Percentiles rank a stretch among this genome's conserved stretches.
These are phyloP conservation scores for Neotragus pygmaeus DNA, from an alignment of 2,113 vertebrate species.

Conservation along the genomic window DNA sequence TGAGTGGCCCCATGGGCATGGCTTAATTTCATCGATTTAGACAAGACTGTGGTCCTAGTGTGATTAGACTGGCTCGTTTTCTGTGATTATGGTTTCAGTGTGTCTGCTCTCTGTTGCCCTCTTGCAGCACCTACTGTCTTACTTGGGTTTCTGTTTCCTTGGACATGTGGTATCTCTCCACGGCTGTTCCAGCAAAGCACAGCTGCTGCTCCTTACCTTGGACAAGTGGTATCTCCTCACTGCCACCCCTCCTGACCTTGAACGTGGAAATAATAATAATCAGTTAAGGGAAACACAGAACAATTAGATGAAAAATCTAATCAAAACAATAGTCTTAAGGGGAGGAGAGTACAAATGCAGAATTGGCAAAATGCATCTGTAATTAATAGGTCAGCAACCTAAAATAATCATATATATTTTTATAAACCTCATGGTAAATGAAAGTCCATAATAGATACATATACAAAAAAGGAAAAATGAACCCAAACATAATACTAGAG, in stretches of 20 bases:
- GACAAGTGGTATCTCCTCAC: no score
- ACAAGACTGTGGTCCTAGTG: no score
- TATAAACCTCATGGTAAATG: background rate
- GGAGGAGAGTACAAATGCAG: background rate
- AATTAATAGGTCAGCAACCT: background rate
- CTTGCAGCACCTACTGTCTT: no score
- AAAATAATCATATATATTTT: background rate
- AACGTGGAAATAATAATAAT: background rate
- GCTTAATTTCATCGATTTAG: no score
- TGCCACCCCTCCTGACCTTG: no score
- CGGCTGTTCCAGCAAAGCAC: accelerated
- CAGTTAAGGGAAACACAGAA: background rate
- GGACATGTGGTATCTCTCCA: no score
- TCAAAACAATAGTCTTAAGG: background rate
- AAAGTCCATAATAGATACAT: background rate
- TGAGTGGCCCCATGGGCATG: no score
- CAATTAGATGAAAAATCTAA: background rate
- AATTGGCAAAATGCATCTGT: background rate
- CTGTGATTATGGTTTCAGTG: no score
- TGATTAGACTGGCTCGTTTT: no score
- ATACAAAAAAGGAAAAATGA: background rate
- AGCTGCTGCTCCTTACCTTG: no score
- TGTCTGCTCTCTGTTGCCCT: no score
- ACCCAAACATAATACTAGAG: background rate
- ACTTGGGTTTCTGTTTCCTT: no score